A percentile compares a stretch with the other conserved stretches of the same genome.
Conservation (phyloP, 2,113 vertebrate species). For the Castor canadensis region DNA sequence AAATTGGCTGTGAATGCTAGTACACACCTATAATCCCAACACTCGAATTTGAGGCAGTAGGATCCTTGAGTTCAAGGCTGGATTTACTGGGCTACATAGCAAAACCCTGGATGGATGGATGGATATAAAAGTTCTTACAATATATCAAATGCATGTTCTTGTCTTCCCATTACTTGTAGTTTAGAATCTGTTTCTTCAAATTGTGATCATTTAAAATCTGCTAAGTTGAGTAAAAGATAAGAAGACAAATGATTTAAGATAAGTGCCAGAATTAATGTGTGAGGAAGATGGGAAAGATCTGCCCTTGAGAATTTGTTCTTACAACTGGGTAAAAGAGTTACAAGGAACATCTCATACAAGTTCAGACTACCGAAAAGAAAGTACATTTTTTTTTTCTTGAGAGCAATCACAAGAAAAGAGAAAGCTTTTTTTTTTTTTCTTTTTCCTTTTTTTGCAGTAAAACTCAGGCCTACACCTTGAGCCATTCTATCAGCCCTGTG, state of each 20-base stretch:
- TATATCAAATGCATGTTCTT: too few relatives aligned
- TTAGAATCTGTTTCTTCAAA: background rate
- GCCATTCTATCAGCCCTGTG: too few relatives aligned
- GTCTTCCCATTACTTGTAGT: background rate
- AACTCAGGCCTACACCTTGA: too few relatives aligned
- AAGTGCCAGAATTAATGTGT: background rate
- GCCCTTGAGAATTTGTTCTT: background rate
- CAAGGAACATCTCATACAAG: background rate
- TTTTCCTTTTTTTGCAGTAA: too few relatives aligned
- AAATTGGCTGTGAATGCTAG: too few relatives aligned
- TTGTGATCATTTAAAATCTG: background rate
- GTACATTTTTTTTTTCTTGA: background rate
- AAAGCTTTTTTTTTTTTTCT: background rate
- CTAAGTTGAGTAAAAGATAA: background rate
- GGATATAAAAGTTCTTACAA: too few relatives aligned
- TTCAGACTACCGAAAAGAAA: background rate
- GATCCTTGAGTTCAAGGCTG: background rate
- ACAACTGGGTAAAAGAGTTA: background rate
- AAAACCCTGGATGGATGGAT: background rate
- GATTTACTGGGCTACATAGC: background rate
- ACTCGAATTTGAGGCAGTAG: background rate
- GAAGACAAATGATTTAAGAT: background rate
- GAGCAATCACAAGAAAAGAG: background rate
- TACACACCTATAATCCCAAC: background rate
- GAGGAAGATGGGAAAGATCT: background rate